A percentile compares a stretch with the other conserved stretches of the same genome.
phyloP scores from a whole-genome alignment of 2,797 vertebrate species.

The Tenualosa ilisha region DNA sequence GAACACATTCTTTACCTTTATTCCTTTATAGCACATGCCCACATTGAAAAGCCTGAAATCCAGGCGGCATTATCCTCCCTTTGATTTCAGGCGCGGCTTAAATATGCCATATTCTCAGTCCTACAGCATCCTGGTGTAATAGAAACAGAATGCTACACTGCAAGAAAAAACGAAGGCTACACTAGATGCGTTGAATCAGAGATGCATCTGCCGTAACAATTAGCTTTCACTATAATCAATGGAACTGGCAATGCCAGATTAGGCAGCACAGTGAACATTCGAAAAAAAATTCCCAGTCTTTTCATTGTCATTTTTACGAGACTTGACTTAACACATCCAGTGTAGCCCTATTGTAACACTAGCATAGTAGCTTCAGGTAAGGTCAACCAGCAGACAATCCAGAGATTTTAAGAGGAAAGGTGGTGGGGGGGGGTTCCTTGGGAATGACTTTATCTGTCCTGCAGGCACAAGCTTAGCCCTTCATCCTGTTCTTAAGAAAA shows the following conservation, averaged over 20 bases:
- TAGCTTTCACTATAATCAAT: no score
- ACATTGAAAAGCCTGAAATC: not conserved
- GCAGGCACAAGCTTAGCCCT: not conserved
- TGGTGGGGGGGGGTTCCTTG: not conserved
- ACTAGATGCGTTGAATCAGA: no score
- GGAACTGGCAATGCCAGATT: no score
- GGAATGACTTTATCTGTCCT: not conserved
- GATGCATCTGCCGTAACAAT: no score
- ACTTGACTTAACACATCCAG: no score
- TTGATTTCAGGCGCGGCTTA: not conserved
- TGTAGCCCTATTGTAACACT: no score
- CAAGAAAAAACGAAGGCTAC: not conserved
- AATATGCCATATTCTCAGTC: not conserved
- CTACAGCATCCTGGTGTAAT: not conserved
- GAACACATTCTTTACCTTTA: slow-evolving; percentile 36
- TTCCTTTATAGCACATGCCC: slow-evolving; percentile 1
- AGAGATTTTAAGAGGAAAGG: not conserved
- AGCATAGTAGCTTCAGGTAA: not conserved
- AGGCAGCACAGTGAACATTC: no score
- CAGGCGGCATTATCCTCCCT: not conserved
- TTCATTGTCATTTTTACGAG: no score
- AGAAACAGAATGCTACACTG: not conserved
- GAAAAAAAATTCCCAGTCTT: no score
- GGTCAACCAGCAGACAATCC: not conserved
- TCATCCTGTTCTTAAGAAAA: not conserved